These are phyloP conservation scores for Suillia variegata DNA, from an alignment of 2,888 invertebrate species.

Conservation along the genomic window DNA sequence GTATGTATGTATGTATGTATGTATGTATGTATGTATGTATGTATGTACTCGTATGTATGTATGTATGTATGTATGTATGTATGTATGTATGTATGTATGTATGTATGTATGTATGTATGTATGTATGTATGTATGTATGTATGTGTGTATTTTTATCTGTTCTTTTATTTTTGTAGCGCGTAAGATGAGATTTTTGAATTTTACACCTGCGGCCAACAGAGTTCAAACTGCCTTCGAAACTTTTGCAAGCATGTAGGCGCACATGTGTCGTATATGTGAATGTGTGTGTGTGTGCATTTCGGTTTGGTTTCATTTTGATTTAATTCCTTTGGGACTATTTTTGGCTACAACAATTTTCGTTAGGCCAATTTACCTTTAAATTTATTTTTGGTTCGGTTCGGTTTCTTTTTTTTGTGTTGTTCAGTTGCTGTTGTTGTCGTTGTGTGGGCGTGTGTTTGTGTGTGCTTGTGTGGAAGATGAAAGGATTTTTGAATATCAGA, in stretches of 20 bases:
- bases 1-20: no score
- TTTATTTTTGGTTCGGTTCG: neutral
- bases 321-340: constrained; percentile 14
- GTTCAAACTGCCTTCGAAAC: neutral
- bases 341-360: neutral
- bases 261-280: neutral
- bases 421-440: no score
- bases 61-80: neutral
- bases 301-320: constrained; percentile 7
- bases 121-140: neutral
- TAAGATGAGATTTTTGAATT: neutral
- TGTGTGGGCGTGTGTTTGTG: no score
- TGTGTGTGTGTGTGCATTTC: neutral
- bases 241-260: no score
- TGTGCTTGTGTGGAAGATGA: constrained; percentile 12
- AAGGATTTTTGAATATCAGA: constrained; percentile 4
- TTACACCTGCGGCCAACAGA: neutral
- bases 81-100: neutral
- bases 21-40: no score
- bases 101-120: neutral
- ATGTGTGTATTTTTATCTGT: neutral
- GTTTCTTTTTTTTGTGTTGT: no score
- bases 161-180: neutral
- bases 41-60: neutral
- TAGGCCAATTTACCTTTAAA: constrained; percentile 7